Conservation (phyloP, 2,113 vertebrate genomes). For the Psittacus erithacus region DNA sequence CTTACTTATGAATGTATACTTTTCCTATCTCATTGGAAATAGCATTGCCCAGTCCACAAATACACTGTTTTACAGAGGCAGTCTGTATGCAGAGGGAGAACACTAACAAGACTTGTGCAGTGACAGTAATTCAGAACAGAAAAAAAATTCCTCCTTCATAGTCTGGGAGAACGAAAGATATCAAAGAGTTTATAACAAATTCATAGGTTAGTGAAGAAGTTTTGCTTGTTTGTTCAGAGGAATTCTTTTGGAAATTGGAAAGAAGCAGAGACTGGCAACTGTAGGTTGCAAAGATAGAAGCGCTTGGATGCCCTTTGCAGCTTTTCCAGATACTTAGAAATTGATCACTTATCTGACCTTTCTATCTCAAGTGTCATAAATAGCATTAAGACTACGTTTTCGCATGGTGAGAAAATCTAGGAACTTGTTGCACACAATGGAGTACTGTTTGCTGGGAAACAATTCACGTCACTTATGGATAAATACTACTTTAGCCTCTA, state of each 20-base stretch:
- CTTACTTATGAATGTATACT: background rate
- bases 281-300: background rate
- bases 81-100: background rate
- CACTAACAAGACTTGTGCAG: background rate
- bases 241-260: background rate
- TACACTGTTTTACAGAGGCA: background rate
- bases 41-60: background rate
- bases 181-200: background rate
- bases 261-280: background rate
- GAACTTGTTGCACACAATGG: background rate
- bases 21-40: background rate
- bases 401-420: background rate
- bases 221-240: background rate
- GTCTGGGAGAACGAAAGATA: background rate
- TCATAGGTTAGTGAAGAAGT: background rate
- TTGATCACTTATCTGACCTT: background rate
- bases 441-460: background rate
- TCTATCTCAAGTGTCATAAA: background rate
- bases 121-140: background rate
- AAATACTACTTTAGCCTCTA: background rate
- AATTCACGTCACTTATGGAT: background rate
- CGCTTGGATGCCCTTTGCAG: background rate
- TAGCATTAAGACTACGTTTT: background rate
- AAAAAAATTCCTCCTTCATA: background rate
- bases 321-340: slow-evolving; percentile 8